These are phyloP conservation scores for Patagioenas fasciata DNA, from an alignment of 2,113 vertebrate genomes.

Conservation along the genomic window DNA sequence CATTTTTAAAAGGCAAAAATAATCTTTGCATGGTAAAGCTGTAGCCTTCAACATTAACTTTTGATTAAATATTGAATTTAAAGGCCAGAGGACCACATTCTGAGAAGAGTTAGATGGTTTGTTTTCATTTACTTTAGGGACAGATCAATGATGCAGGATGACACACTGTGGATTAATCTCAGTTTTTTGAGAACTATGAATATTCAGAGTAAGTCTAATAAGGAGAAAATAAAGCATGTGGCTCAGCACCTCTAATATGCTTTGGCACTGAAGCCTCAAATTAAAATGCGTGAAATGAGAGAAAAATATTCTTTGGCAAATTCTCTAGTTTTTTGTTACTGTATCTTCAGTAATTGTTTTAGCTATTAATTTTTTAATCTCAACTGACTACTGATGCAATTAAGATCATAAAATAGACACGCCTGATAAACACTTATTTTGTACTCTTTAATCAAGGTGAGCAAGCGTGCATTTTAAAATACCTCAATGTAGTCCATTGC, in stretches of 20 bases:
- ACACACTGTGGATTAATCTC: background rate
- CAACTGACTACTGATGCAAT: background rate
- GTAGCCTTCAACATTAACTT: background rate
- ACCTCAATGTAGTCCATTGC: background rate
- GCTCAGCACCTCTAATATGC: background rate
- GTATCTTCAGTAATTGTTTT: background rate
- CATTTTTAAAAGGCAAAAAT: background rate
- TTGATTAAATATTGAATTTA: background rate
- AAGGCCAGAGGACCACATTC: background rate
- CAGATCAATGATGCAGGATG: background rate
- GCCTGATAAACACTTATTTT: background rate
- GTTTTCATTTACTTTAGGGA: background rate
- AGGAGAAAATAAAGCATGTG: conserved; percentile 23
- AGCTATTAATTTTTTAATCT: background rate
- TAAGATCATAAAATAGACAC: background rate
- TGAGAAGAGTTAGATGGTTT: background rate
- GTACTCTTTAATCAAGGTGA: background rate
- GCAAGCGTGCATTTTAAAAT: background rate
- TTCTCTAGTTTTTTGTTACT: background rate
- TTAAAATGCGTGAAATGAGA: background rate
- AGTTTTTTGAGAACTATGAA: background rate
- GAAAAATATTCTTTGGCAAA: background rate
- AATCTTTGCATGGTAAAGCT: background rate
- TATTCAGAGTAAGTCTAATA: conserved; percentile 31
- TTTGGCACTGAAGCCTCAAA: conserved; percentile 12